Conservation (phyloP, 2,113 vertebrate species). For the Catharus minimus region DNA sequence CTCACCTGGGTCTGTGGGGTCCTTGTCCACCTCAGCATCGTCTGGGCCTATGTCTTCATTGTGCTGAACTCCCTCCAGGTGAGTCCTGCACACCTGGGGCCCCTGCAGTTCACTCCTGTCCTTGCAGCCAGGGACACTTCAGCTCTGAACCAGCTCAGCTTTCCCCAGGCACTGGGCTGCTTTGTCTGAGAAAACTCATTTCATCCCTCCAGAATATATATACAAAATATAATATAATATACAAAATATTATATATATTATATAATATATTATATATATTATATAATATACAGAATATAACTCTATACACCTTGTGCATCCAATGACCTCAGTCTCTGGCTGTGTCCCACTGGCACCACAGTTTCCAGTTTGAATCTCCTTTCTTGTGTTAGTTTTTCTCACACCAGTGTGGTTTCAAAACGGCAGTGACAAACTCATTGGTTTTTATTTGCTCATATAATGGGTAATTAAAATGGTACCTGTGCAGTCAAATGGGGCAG, state of each 20-base stretch:
- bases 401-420: background rate
- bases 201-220: background rate
- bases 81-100: background rate
- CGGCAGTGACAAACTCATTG: background rate
- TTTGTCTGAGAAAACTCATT: background rate
- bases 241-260: no score
- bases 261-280: no score
- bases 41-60: conserved; percentile 84
- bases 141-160: background rate
- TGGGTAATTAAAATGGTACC: background rate
- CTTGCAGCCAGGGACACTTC: background rate
- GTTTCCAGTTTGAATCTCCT: background rate
- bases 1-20: conserved; percentile 90
- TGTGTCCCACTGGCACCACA: background rate
- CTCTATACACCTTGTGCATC: background rate
- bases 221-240: no score
- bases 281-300: background rate
- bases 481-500: background rate
- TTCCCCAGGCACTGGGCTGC: background rate
- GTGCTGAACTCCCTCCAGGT: conserved; percentile 91
- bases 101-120: background rate
- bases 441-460: background rate
- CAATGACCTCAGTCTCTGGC: background rate
- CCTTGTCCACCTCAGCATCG: conserved; percentile 84
- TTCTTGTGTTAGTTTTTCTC: background rate